Conservation (phyloP, 2,888 invertebrate genomes). For the Limnephilus rhombicus region DNA sequence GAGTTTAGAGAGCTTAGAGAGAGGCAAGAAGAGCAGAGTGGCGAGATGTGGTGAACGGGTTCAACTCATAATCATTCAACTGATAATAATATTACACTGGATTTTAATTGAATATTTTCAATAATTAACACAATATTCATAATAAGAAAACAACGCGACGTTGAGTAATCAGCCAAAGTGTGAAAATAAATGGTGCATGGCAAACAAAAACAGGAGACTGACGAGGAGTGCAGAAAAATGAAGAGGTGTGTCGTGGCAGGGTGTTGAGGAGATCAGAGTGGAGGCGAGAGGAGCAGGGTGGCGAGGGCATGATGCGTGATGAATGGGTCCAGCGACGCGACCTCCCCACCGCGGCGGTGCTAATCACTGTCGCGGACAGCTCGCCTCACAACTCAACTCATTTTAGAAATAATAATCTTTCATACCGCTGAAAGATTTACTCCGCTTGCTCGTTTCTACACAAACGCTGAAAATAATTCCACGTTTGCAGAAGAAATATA, state of each 20-base stretch:
- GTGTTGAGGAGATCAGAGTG: conserved; percentile 6
- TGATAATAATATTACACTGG: too few species aligned
- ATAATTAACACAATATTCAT: too few species aligned
- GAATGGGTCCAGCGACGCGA: conserved; percentile 30
- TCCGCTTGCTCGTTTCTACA: background rate
- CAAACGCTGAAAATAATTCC: background rate
- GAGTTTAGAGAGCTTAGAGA: too few species aligned
- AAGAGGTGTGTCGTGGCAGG: background rate
- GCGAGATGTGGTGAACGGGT: too few species aligned
- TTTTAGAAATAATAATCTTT: background rate
- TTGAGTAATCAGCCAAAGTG: too few species aligned
- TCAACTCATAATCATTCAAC: too few species aligned
- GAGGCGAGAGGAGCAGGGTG: conserved; percentile 3
- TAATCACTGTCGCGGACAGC: conserved; percentile 48
- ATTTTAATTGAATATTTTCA: too few species aligned
- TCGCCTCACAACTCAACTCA: conserved; percentile 38
- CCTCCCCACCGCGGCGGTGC: conserved; percentile 1
- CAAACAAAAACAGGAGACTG: background rate
- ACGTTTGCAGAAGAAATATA: background rate
- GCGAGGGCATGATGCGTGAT: conserved; percentile 29
- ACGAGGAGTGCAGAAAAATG: background rate
- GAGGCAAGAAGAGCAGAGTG: too few species aligned
- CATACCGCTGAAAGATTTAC: background rate
- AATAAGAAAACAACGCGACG: too few species aligned
- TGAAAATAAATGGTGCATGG: too few species aligned